These are phyloP conservation scores for Origma solitaria DNA, from an alignment of 2,113 vertebrate genomes.

Conservation along the genomic window DNA sequence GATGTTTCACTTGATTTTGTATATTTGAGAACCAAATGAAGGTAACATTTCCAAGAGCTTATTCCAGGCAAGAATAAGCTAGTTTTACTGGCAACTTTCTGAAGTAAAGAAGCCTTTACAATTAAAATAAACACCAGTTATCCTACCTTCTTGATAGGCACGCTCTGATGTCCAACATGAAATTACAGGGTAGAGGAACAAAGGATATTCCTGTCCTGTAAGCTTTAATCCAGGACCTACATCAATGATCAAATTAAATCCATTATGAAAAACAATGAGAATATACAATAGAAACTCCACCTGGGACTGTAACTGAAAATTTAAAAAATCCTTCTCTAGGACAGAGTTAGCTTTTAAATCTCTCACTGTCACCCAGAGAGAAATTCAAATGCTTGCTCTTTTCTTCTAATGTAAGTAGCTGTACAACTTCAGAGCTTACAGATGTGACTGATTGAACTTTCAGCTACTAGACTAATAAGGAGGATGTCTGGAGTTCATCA, in stretches of 20 bases:
- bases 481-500: not conserved
- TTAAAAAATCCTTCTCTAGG: not conserved
- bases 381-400: not conserved
- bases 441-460: not conserved
- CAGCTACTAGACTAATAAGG: not conserved
- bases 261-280: not conserved
- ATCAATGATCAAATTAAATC: conserved; percentile 17
- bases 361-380: not conserved
- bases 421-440: not conserved
- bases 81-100: not conserved
- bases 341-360: not conserved
- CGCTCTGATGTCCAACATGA: conserved; percentile 68
- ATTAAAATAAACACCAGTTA: not conserved
- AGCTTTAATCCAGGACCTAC: conserved; percentile 54
- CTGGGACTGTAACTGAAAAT: not conserved
- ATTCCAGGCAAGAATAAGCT: not conserved
- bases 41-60: not conserved
- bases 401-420: not conserved
- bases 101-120: not conserved
- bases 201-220: conserved; percentile 73
- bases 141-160: conserved; percentile 78
- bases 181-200: conserved; percentile 78
- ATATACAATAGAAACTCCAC: not conserved
- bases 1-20: not conserved
- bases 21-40: not conserved